phyloP scores from a whole-genome alignment of 1,140 invertebrate genomes.

The Limonius californicus region DNA sequence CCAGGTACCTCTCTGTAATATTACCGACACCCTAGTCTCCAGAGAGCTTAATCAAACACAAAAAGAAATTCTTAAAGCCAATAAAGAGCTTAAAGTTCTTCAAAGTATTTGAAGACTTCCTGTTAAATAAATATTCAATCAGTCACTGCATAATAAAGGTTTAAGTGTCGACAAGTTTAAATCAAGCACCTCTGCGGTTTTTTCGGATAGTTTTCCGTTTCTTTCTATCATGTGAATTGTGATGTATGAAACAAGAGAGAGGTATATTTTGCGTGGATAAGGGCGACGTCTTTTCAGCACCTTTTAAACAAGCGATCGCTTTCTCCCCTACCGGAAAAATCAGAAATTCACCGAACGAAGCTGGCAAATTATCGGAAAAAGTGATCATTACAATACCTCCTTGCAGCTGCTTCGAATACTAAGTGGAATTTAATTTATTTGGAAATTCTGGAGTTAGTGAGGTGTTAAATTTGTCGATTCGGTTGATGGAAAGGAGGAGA shows the following conservation, averaged over 20 bases:
- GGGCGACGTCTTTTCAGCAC: constrained; percentile 9
- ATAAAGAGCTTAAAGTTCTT: no score
- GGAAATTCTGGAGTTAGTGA: constrained; percentile 9
- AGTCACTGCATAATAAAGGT: background rate
- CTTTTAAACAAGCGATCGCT: constrained; percentile 14
- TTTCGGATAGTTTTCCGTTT: background rate
- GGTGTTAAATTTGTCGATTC: constrained; percentile 12
- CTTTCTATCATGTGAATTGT: background rate
- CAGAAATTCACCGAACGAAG: constrained; percentile 13
- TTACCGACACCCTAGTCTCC: no score
- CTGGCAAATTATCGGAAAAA: constrained; percentile 18
- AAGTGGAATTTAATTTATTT: constrained; percentile 17
- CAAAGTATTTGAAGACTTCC: background rate
- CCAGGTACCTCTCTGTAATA: no score
- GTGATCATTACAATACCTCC: constrained; percentile 12
- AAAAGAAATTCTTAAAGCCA: no score
- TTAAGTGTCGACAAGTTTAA: background rate
- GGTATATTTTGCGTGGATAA: background rate
- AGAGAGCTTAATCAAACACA: no score
- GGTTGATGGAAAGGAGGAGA: constrained; percentile 1
- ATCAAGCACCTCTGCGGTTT: background rate
- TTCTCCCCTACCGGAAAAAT: constrained; percentile 14
- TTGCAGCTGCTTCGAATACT: constrained; percentile 4
- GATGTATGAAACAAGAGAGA: background rate
- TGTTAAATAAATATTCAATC: constrained; percentile 8